Percentiles rank a stretch among this genome's conserved stretches.
Conservation (phyloP, 2,888 invertebrate genomes). For the Lissocephala sabroskyi region DNA sequence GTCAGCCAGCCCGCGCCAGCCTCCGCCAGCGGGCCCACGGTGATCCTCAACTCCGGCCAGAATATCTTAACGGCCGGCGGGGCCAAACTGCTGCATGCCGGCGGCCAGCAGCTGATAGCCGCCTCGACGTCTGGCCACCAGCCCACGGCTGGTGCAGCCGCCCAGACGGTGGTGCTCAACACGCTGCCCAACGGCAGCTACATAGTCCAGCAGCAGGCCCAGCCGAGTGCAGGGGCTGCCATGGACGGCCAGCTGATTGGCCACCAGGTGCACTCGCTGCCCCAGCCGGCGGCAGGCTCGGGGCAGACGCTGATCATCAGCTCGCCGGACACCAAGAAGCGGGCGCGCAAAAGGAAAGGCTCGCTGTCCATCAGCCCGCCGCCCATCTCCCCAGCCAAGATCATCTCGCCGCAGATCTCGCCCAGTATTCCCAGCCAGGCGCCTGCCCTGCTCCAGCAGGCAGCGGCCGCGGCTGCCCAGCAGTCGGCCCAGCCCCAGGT, state of each 20-base stretch:
- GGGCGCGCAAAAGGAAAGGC: conserved; percentile 82
- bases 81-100: conserved; percentile 37
- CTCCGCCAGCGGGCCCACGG: conserved; percentile 41
- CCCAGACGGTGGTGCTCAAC: conserved; percentile 85
- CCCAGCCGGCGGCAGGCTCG: conserved; percentile 49
- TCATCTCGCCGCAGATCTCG: conserved; percentile 70
- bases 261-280: conserved; percentile 38
- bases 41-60: conserved; percentile 55
- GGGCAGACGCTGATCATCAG: conserved; percentile 78
- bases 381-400: conserved; percentile 53
- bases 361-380: conserved; percentile 62
- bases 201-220: conserved; percentile 83
- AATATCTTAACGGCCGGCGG: conserved; percentile 48
- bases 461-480: too few relatives aligned
- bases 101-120: conserved; percentile 33
- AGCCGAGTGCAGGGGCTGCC: conserved; percentile 76
- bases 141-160: conserved; percentile 24
- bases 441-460: conserved; percentile 44
- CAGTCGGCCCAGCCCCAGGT: conserved; percentile 67
- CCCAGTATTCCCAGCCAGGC: conserved; percentile 69
- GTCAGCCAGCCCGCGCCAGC: conserved; percentile 38
- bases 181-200: conserved; percentile 85
- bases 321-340: conserved; percentile 79
- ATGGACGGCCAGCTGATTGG: conserved; percentile 35
- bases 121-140: conserved; percentile 1